Conservation (phyloP, 30 jellyfish, hydroid and myxozoan species). For the Pseudorhiza aurosa region DNA sequence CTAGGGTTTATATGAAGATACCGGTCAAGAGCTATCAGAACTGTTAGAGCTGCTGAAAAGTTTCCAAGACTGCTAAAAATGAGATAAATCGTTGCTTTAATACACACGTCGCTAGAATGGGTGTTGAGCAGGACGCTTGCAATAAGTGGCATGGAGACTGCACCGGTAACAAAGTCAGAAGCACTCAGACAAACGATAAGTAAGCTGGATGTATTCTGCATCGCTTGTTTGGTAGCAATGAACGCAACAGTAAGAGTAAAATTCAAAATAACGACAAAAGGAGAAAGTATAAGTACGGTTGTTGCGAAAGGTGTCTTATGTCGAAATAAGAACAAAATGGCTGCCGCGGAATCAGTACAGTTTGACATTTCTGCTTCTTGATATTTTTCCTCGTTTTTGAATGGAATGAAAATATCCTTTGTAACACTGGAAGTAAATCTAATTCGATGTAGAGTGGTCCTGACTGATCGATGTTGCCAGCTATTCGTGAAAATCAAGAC, state of each 20-base stretch:
- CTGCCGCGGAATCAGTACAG: not conserved
- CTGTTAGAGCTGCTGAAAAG: not conserved
- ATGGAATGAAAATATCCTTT: no score
- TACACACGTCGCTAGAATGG: not conserved
- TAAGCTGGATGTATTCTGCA: constrained; percentile 3
- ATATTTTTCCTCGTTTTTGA: no score
- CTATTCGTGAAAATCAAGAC: no score
- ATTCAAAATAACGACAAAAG: not conserved
- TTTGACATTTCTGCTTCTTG: not conserved
- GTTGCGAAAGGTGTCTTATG: not conserved
- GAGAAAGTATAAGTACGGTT: not conserved
- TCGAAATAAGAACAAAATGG: not conserved
- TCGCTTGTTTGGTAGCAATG: constrained; percentile 7
- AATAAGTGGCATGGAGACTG: not conserved
- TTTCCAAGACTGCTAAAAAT: not conserved
- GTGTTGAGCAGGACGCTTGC: not conserved
- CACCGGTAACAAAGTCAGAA: not conserved
- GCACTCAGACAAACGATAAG: not conserved
- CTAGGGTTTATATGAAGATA: constrained; percentile 14
- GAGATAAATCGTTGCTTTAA: not conserved
- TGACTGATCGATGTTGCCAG: no score
- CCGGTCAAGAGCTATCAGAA: constrained; percentile 3
- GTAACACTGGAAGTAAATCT: no score
- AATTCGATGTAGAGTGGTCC: no score
- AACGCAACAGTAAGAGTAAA: not conserved